Base-by-base conservation (phyloP, 2,113 vertebrate genomes). In the Zosterops pallidus region DNA sequence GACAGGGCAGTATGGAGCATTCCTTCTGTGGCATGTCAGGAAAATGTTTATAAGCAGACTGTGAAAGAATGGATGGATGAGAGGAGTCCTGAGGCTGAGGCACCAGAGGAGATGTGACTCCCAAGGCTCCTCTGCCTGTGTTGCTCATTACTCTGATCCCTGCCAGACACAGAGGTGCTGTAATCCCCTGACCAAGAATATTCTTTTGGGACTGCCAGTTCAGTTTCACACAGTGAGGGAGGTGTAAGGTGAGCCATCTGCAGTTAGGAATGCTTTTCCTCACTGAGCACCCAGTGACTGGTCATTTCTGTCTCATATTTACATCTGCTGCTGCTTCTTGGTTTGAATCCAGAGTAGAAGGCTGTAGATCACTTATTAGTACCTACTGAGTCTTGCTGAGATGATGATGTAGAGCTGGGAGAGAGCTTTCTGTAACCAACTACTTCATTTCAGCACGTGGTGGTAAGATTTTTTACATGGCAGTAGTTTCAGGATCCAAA, bases 81-180 rank as follows among this genome's bases (percentile, higher is more conserved):
- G 7, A 75, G 21, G 41, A 75, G 18, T 80, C 24, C 28, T 71
- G 18, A 53, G 39, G 21, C 18, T 69, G 33, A 53, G 52, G 24
- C 1, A 33, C 5, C 33, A 68, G 46, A 64, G 19, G 5, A 20
- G 4, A 8, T 57, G 17, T 29, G 20, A 39, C 3, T 20, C 7
- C 14, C 14, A 31, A 71, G n/a, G 31, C 12, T 8, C 2, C 7
- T 83, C 9, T 68, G 12, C 29, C 41, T 88, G 4, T 1, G 0
- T 9, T 46, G 9, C 33, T 71, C 2, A 0, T 49, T 57, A 41
- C 77, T 82, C 69, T 35, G 14, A 29, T 35, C 26, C 7, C 29
- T 44, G 23, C 6, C 6, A 13, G 46, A 19, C 0, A 0, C 12
- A 8, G 60, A 80, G 14, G 11, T 74, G 49, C 24, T 0, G 0